Evolutionary conservation across 2,113 vertebrate species (phyloP).

Genomic region (Microtus oregoni): DNA sequence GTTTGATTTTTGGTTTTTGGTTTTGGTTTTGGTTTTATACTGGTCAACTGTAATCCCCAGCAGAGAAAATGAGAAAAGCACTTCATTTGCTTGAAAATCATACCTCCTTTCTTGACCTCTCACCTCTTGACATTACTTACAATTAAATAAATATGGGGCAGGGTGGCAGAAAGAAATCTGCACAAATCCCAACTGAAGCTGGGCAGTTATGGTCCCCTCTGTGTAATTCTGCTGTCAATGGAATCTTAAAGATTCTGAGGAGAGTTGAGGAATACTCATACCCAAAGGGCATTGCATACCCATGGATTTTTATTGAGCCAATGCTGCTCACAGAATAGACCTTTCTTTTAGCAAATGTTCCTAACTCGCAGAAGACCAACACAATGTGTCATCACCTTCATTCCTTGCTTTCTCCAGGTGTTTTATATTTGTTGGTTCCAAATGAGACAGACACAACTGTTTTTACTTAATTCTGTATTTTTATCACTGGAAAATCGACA

Average conservation of each 20-base stretch:
- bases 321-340: background rate
- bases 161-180: background rate
- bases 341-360: constrained; percentile 49
- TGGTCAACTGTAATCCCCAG: background rate
- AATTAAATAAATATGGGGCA: constrained; percentile 37
- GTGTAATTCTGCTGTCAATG: constrained; percentile 44
- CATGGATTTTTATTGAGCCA: constrained; percentile 77
- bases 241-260: constrained; percentile 58
- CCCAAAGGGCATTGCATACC: constrained; percentile 60
- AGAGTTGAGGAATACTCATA: constrained; percentile 33
- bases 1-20: background rate
- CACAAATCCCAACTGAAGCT: constrained; percentile 63
- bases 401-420: background rate
- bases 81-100: constrained; percentile 64
- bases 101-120: constrained; percentile 55
- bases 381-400: constrained; percentile 37
- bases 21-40: background rate
- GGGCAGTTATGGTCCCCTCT: constrained; percentile 55
- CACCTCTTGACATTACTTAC: constrained; percentile 60
- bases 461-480: constrained; percentile 18
- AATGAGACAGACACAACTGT: background rate
- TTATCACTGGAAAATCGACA: background rate
- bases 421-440: constrained; percentile 39
- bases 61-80: constrained; percentile 63
- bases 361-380: constrained; percentile 13